These are phyloP conservation scores for Python bivittatus DNA, from an alignment of 2,113 vertebrate genomes.

Conservation along the genomic window DNA sequence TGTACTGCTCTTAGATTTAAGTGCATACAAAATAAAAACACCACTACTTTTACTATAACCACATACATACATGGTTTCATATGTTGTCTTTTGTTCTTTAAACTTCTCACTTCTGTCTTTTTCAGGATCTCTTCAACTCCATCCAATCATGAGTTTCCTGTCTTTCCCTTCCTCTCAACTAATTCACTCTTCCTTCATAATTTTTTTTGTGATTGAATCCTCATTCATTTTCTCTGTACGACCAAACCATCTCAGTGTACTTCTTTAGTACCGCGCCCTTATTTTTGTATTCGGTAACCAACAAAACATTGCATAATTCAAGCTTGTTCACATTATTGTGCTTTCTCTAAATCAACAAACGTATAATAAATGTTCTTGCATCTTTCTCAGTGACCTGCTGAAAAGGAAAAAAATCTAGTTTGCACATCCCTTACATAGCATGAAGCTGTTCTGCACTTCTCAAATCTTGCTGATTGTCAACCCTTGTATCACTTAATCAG, in stretches of 20 bases:
- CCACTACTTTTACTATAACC: background rate
- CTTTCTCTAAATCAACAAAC: background rate
- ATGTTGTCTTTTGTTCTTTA: background rate
- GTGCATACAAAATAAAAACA: background rate
- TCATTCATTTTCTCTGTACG: background rate
- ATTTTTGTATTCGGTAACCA: no score
- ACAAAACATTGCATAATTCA: background rate
- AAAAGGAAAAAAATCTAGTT: no score
- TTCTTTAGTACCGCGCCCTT: background rate
- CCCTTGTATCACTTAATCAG: no score
- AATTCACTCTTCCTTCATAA: background rate
- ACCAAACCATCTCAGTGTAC: background rate
- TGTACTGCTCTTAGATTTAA: background rate
- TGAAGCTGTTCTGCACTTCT: no score
- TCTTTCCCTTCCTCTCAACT: background rate
- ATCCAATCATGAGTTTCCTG: background rate
- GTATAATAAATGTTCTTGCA: background rate
- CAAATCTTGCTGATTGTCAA: no score
- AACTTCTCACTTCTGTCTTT: background rate
- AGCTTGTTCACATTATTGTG: background rate
- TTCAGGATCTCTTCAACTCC: background rate
- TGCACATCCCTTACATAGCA: no score
- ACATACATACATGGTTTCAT: background rate
- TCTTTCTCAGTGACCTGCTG: no score
- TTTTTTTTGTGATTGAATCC: background rate